A percentile compares a stretch with the other conserved stretches of the same genome.
Evolutionary conservation across 1,140 invertebrate species (phyloP).

Genomic region (Achatina immaculata): DNA sequence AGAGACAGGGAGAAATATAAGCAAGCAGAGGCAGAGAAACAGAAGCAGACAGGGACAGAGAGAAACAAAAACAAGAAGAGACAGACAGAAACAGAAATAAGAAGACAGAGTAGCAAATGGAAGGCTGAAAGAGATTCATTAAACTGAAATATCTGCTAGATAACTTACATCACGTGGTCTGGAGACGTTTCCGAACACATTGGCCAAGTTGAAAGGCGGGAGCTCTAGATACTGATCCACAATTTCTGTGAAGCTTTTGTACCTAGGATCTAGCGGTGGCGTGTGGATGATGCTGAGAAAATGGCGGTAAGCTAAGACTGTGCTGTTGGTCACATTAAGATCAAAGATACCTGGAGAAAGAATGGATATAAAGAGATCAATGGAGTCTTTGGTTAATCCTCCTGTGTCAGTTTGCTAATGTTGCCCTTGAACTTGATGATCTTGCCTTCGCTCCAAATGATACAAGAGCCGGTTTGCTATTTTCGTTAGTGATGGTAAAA

Average conservation of each 20-base stretch:
- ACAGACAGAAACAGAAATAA: background rate
- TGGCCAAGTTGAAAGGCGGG: conserved; percentile 64
- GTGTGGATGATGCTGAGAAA: conserved; percentile 65
- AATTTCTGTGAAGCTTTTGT: conserved; percentile 51
- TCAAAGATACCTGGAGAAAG: conserved; percentile 57
- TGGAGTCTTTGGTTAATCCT: background rate
- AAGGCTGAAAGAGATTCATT: background rate
- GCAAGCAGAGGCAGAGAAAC: no score
- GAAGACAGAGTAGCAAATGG: no score
- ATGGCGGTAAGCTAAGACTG: conserved; percentile 56
- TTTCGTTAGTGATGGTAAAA: no score
- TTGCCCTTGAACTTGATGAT: background rate
- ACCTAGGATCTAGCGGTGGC: conserved; percentile 59
- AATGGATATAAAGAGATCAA: background rate
- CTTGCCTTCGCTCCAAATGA: no score
- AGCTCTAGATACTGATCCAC: conserved; percentile 65
- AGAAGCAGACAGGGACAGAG: background rate
- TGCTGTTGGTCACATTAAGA: conserved; percentile 46
- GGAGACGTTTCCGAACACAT: conserved; percentile 26
- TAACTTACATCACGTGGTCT: conserved; percentile 18
- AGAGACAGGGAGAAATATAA: no score
- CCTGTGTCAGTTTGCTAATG: background rate
- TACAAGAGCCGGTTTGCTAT: no score
- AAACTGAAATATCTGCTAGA: no score
- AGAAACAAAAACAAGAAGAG: background rate